Evolutionary conservation across 1,140 invertebrate species (phyloP).

Genomic region (Hormaphis cornu): DNA sequence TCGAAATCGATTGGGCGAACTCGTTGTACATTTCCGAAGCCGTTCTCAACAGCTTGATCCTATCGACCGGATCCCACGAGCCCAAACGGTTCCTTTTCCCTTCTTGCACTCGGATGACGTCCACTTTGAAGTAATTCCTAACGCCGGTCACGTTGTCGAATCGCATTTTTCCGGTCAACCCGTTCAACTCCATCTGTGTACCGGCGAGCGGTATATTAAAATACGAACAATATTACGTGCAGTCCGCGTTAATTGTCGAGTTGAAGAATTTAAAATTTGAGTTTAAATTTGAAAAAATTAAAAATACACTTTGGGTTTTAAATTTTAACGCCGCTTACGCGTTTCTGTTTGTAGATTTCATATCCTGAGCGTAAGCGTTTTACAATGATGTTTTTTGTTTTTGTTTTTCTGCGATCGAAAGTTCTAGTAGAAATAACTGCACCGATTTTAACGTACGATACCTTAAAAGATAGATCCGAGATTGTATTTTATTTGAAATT

Average conservation of each 20-base stretch:
- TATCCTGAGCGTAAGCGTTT: too few relatives aligned
- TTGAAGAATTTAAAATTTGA: too few relatives aligned
- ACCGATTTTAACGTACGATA: too few relatives aligned
- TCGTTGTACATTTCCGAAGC: slow-evolving; percentile 72
- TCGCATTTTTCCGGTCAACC: slow-evolving; percentile 83
- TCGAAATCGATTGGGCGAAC: slow-evolving; percentile 76
- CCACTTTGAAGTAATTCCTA: slow-evolving; percentile 78
- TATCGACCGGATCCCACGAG: slow-evolving; percentile 76
- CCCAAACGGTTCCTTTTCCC: slow-evolving; percentile 73
- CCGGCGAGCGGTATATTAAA: background rate
- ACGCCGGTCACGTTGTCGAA: slow-evolving; percentile 89
- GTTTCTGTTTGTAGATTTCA: too few relatives aligned
- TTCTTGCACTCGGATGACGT: slow-evolving; percentile 78
- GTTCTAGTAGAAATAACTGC: too few relatives aligned
- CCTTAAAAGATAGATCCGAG: too few relatives aligned
- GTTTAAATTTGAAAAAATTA: too few relatives aligned
- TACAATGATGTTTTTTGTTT: too few relatives aligned
- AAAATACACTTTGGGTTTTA: too few relatives aligned
- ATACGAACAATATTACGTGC: background rate
- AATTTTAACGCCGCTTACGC: too few relatives aligned
- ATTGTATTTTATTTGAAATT: too few relatives aligned
- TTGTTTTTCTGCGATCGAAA: too few relatives aligned
- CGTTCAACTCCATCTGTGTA: slow-evolving; percentile 74
- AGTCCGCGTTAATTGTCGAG: background rate
- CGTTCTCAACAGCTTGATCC: slow-evolving; percentile 80